A percentile compares a stretch with the other conserved stretches of the same genome.
These are phyloP conservation scores for Myioborus melanocephalus DNA, from an alignment of 2,797 vertebrate species.

Conservation along the genomic window DNA sequence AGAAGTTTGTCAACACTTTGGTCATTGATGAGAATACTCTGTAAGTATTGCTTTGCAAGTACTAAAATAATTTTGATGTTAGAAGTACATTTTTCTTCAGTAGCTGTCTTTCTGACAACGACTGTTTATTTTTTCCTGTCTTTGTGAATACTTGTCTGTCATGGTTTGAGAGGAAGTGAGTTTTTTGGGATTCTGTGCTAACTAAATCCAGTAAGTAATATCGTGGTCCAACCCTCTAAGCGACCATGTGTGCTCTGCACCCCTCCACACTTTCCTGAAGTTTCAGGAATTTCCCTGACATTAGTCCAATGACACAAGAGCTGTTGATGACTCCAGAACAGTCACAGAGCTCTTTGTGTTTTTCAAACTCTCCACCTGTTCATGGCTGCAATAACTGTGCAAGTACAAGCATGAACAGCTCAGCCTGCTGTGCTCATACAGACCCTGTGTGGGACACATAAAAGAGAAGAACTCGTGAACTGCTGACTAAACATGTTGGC, in stretches of 20 bases:
- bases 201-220: not conserved
- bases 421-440: not conserved
- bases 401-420: not conserved
- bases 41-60: not conserved
- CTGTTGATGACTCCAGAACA: not conserved
- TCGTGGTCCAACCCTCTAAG: too few species aligned
- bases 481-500: not conserved
- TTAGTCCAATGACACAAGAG: rapidly evolving
- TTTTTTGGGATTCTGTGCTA: too few species aligned
- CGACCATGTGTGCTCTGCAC: rapidly evolving
- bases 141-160: not conserved
- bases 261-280: rapidly evolving
- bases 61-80: not conserved
- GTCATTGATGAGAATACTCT: not conserved
- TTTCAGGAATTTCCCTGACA: not conserved
- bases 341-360: not conserved
- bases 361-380: not conserved
- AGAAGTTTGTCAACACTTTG: not conserved
- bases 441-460: not conserved
- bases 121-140: not conserved
- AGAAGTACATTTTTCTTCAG: not conserved
- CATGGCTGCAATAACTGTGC: not conserved
- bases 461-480: not conserved
- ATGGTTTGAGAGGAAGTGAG: too few species aligned
- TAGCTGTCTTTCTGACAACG: not conserved